A percentile compares a stretch with the other conserved stretches of the same genome.
Evolutionary conservation across 2,797 vertebrate species (phyloP).

Genomic region (Delichon dasypus): DNA sequence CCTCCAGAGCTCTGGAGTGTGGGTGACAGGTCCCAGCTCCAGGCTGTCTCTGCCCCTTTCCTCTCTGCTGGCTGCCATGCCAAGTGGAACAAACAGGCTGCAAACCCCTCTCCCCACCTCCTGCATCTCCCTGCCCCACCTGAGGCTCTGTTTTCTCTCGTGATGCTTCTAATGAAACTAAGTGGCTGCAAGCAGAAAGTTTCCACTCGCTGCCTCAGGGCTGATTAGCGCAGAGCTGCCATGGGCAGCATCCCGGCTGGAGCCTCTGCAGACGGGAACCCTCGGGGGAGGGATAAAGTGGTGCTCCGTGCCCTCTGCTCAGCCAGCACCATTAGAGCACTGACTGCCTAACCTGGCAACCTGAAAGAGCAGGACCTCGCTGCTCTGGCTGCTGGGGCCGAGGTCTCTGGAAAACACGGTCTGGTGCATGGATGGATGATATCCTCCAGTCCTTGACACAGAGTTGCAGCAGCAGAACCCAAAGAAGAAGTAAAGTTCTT

Average conservation of each 20-base stretch:
- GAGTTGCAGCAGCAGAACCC: not conserved
- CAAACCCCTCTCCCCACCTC: not conserved
- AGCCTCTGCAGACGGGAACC: not conserved
- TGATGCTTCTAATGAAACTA: slow-evolving; percentile 56
- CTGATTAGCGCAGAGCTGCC: slow-evolving; percentile 42
- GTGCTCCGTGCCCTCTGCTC: slow-evolving; percentile 50
- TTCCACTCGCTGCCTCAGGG: slow-evolving; percentile 30
- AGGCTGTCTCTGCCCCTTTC: not conserved
- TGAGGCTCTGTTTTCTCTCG: slow-evolving; percentile 17
- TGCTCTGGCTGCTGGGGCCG: not conserved
- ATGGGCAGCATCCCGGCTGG: not conserved
- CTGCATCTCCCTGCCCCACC: not conserved
- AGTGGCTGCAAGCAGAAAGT: slow-evolving; percentile 57
- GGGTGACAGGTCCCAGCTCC: not conserved
- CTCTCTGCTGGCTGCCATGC: not conserved
- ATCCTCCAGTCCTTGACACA: not conserved
- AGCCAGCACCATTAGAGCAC: slow-evolving; percentile 21
- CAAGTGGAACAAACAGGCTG: not conserved
- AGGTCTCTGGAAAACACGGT: not conserved
- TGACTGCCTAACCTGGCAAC: not conserved
- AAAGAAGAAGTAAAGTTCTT: not conserved
- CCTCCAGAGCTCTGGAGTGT: not conserved
- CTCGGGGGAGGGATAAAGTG: slow-evolving; percentile 32
- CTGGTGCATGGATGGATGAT: not conserved
- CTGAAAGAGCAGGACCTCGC: not conserved